phyloP scores from a whole-genome alignment of 30 jellyfish, hydroid and myxozoan genomes.

The Hydra vulgaris region DNA sequence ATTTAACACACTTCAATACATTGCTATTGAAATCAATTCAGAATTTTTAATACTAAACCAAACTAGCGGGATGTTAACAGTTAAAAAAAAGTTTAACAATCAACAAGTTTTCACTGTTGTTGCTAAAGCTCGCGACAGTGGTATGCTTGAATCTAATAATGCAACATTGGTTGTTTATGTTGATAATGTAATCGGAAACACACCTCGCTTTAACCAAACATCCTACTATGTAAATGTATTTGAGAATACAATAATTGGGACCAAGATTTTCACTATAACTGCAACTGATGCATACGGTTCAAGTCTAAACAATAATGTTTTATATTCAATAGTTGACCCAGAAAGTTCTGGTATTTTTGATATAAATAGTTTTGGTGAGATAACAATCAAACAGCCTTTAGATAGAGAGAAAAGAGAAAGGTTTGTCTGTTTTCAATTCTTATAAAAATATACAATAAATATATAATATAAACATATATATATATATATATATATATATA shows the following conservation, averaged over 20 bases:
- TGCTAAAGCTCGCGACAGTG: not conserved
- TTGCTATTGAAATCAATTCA: not conserved
- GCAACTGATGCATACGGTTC: slow-evolving; percentile 25
- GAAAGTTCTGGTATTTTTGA: not conserved
- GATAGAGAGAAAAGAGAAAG: not conserved
- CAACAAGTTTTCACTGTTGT: slow-evolving; percentile 1
- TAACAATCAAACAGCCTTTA: not conserved
- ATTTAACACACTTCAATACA: not conserved
- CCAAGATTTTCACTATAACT: slow-evolving; percentile 8
- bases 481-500: too few relatives aligned
- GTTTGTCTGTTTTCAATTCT: not conserved
- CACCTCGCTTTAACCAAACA: not conserved
- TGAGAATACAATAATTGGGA: slow-evolving; percentile 19
- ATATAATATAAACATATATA: too few relatives aligned
- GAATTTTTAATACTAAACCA: not conserved
- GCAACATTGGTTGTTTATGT: not conserved
- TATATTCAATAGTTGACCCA: not conserved
- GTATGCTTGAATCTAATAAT: not conserved
- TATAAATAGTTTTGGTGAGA: not conserved
- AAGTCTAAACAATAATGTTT: not conserved
- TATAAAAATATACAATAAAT: too few relatives aligned
- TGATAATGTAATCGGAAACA: slow-evolving; percentile 24
- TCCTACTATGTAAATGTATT: slow-evolving; percentile 5
- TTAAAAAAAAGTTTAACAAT: not conserved
- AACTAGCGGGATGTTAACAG: slow-evolving; percentile 7